Evolutionary conservation across 2,797 vertebrate genomes (phyloP).

Genomic region (Gallinago stenura): DNA sequence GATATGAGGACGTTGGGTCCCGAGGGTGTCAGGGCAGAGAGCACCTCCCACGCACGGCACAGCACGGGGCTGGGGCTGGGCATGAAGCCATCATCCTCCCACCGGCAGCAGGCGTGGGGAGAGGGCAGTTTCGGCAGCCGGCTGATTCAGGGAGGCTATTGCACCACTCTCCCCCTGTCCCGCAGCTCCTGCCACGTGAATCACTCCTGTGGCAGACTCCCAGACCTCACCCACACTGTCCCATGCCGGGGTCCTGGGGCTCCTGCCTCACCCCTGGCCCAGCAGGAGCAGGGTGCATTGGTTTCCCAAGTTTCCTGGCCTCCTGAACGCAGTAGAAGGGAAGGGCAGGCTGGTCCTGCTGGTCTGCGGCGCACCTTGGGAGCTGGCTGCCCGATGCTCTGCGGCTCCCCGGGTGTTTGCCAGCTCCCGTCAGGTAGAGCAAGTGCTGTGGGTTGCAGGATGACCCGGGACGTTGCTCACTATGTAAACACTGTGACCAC

Average conservation of each 20-base stretch:
- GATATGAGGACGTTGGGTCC: fast-evolving
- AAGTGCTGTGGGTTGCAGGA: not conserved
- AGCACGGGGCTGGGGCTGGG: not conserved
- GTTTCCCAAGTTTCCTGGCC: fast-evolving
- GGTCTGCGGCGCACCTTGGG: fast-evolving
- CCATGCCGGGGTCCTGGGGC: fast-evolving
- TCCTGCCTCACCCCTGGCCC: not conserved
- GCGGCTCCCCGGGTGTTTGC: fast-evolving
- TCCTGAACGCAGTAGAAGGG: not conserved
- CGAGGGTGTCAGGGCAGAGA: not conserved
- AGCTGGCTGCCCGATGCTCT: fast-evolving
- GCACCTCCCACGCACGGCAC: fast-evolving
- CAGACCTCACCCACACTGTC: not conserved
- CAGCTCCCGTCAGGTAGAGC: not conserved
- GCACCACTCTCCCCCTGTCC: not conserved
- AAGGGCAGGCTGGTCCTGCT: not conserved
- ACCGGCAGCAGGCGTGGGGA: not conserved
- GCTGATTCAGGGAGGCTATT: conserved; percentile 34
- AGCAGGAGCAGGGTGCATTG: fast-evolving
- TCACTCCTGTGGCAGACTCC: not conserved
- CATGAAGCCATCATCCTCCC: not conserved
- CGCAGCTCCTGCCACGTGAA: not conserved
- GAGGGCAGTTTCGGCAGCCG: conserved; percentile 40
- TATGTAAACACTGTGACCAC: conserved; percentile 46
- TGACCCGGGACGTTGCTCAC: not conserved